phyloP scores from a whole-genome alignment of 2,888 invertebrate genomes.

The Melinopterus prodromus region DNA sequence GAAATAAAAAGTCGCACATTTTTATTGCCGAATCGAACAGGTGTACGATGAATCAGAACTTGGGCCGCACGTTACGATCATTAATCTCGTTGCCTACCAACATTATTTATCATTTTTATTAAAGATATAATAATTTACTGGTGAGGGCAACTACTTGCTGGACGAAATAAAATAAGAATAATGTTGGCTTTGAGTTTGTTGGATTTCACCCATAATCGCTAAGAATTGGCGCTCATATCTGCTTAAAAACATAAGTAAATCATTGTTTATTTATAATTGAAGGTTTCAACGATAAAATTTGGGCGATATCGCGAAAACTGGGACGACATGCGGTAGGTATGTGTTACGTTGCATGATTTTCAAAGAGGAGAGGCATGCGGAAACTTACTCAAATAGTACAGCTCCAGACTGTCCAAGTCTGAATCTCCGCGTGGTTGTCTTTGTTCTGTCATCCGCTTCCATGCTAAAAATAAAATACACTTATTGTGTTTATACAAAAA shows the following conservation, averaged over 20 bases:
- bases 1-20: not conserved
- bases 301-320: not conserved
- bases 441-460: slow-evolving; percentile 50
- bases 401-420: slow-evolving; percentile 52
- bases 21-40: slow-evolving; percentile 4
- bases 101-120: not conserved
- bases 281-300: not conserved
- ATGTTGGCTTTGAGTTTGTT: not conserved
- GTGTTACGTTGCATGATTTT: not conserved
- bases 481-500: no score
- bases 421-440: slow-evolving; percentile 40
- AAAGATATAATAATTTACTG: no score
- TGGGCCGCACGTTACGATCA: not conserved
- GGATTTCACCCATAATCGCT: not conserved
- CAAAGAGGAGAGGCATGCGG: not conserved
- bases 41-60: not conserved
- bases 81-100: not conserved
- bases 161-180: no score
- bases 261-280: not conserved
- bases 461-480: slow-evolving; percentile 40
- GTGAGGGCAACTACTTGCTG: no score
- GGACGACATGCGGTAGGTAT: slow-evolving; percentile 22
- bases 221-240: not conserved
- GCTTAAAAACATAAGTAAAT: not conserved
- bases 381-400: slow-evolving; percentile 51